Evolutionary conservation across 2,113 vertebrate species (phyloP).

Genomic region (Paedocypris sp.): DNA sequence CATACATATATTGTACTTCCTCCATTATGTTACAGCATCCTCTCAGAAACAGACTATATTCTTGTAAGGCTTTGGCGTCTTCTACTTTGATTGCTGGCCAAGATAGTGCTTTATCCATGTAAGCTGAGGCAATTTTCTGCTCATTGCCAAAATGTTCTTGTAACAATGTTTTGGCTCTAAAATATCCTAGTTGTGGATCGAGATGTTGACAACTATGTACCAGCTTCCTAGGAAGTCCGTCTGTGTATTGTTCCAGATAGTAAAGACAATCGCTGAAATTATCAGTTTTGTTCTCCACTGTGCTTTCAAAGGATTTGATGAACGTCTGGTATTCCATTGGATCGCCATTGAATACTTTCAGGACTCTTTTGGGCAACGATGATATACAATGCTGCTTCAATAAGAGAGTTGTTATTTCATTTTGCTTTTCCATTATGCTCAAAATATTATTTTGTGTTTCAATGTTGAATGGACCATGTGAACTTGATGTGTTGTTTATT

Average conservation of each 20-base stretch:
- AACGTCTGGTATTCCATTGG: background rate
- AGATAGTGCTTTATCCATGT: conserved; percentile 11
- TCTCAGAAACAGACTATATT: background rate
- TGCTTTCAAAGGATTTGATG: conserved; percentile 10
- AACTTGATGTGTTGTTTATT: background rate
- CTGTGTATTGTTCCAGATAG: conserved; percentile 15
- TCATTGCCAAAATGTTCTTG: conserved; percentile 18
- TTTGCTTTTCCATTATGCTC: conserved; percentile 2
- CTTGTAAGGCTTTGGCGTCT: background rate
- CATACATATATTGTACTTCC: background rate
- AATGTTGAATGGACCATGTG: background rate
- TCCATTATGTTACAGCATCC: conserved; percentile 16
- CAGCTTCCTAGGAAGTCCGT: background rate
- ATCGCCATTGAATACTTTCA: conserved; percentile 6
- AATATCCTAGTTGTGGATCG: background rate
- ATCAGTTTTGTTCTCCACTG: background rate
- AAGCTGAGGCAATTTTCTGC: background rate
- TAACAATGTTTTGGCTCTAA: background rate
- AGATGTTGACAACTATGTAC: conserved; percentile 25
- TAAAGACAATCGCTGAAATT: conserved; percentile 1
- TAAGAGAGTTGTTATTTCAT: background rate
- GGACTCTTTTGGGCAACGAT: background rate
- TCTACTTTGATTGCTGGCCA: background rate
- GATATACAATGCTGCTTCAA: background rate
- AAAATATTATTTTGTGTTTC: background rate